phyloP scores from a whole-genome alignment of 2,888 invertebrate genomes.

The Hyposoter didymator region DNA sequence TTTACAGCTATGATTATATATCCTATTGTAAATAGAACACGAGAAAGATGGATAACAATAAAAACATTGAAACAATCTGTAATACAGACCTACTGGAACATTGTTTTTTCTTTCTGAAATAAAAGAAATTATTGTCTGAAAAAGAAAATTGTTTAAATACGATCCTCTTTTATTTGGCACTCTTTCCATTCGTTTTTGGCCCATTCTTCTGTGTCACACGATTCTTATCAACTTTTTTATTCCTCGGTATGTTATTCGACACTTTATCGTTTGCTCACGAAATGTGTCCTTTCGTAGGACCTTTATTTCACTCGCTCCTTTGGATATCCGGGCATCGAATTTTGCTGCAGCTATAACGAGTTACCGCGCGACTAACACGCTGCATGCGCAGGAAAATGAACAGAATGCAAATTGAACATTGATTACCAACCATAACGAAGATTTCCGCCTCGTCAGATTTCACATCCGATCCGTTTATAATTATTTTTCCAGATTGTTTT shows the following conservation, averaged over 20 bases:
- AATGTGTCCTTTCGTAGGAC: constrained; percentile 13
- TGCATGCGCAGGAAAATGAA: constrained; percentile 78
- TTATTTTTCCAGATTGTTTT: too few species aligned
- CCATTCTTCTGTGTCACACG: constrained; percentile 33
- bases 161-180: constrained; percentile 45
- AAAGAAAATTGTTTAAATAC: constrained; percentile 56
- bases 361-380: constrained; percentile 78
- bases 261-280: constrained; percentile 6
- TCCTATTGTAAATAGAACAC: constrained; percentile 58
- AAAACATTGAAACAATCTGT: constrained; percentile 57
- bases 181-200: constrained; percentile 41
- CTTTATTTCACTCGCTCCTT: constrained; percentile 9
- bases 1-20: constrained; percentile 47
- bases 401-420: not conserved
- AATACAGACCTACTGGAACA: constrained; percentile 55
- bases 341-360: constrained; percentile 71
- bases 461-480: constrained; percentile 4
- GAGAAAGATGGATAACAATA: constrained; percentile 17
- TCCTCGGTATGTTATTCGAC: not conserved
- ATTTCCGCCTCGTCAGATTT: constrained; percentile 37
- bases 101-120: constrained; percentile 60
- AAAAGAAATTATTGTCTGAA: constrained; percentile 66
- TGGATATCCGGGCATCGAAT: constrained; percentile 50
- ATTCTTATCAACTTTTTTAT: not conserved
- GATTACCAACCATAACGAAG: constrained; percentile 18